Evolutionary conservation across 2,888 invertebrate genomes (phyloP).

Genomic region (Eupelmus urozonus): DNA sequence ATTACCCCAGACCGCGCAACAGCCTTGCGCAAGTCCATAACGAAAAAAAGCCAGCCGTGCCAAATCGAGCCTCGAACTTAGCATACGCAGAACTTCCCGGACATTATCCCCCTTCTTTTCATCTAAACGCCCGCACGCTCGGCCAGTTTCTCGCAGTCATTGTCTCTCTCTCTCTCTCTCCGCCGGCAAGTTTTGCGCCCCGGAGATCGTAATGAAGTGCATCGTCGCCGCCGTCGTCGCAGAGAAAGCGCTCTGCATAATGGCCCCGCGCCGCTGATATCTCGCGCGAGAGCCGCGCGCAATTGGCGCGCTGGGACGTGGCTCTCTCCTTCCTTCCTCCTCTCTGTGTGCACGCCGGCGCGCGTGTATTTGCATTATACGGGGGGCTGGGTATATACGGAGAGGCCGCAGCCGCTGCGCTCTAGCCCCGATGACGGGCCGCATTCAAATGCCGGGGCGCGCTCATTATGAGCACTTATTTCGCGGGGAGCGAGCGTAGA

Average conservation of each 20-base stretch:
- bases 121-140: constrained; percentile 39
- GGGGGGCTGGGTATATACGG: neutral
- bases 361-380: constrained; percentile 21
- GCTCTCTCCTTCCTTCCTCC: constrained; percentile 23
- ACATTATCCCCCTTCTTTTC: constrained; percentile 63
- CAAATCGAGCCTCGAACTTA: too few species aligned
- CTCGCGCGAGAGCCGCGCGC: constrained; percentile 50
- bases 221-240: neutral
- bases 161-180: constrained; percentile 50
- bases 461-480: constrained; percentile 47
- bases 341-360: neutral
- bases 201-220: constrained; percentile 53
- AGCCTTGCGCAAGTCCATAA: too few species aligned
- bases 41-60: too few species aligned
- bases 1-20: too few species aligned
- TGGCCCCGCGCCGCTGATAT: constrained; percentile 43
- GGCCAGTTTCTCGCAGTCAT: constrained; percentile 41
- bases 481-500: neutral
- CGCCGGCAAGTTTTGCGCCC: constrained; percentile 32
- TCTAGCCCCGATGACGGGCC: neutral
- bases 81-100: too few species aligned
- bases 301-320: constrained; percentile 45
- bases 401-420: neutral
- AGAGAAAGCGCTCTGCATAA: neutral
- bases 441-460: constrained; percentile 32